phyloP scores from a whole-genome alignment of 2,797 vertebrate genomes.

The Melanotaenia pygmaea region DNA sequence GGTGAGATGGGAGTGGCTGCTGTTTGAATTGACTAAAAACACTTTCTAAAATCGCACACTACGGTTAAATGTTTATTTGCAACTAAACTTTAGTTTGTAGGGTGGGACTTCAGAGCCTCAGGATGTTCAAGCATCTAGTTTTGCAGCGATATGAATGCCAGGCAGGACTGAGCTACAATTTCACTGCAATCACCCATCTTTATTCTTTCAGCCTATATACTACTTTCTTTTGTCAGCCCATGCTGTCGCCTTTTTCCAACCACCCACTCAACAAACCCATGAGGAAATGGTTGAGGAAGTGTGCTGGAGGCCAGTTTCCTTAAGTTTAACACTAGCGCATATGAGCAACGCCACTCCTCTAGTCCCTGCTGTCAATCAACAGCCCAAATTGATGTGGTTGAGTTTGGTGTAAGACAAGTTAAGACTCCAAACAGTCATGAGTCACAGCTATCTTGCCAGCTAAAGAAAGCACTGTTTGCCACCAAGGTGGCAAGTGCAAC shows the following conservation, averaged over 20 bases:
- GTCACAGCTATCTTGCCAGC: slow-evolving; percentile 10
- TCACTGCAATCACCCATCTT: slow-evolving; percentile 13
- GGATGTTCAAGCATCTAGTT: slow-evolving; percentile 3
- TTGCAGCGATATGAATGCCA: slow-evolving; percentile 9
- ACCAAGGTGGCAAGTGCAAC: slow-evolving; percentile 24
- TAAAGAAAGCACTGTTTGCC: slow-evolving; percentile 20
- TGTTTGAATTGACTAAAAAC: slow-evolving; percentile 38
- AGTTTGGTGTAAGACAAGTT: background rate
- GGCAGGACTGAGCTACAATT: slow-evolving; percentile 20
- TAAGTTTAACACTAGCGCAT: slow-evolving; percentile 70
- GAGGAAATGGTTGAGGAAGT: slow-evolving; percentile 84
- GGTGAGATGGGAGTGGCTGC: slow-evolving; percentile 67
- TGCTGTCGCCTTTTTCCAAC: slow-evolving; percentile 36
- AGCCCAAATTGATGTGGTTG: slow-evolving; percentile 23
- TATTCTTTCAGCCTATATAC: slow-evolving; percentile 16
- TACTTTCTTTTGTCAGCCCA: slow-evolving; percentile 14
- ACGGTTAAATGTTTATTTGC: slow-evolving; percentile 47
- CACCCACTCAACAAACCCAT: slow-evolving; percentile 54
- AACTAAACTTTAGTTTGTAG: slow-evolving; percentile 13
- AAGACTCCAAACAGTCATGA: slow-evolving; percentile 33
- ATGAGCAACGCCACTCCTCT: slow-evolving; percentile 42
- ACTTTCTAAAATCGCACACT: slow-evolving; percentile 38
- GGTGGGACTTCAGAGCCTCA: slow-evolving; percentile 9
- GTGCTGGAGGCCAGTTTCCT: slow-evolving; percentile 72
- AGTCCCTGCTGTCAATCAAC: slow-evolving; percentile 48